Conservation (phyloP, 2,113 vertebrate species). For the Calcarius ornatus region DNA sequence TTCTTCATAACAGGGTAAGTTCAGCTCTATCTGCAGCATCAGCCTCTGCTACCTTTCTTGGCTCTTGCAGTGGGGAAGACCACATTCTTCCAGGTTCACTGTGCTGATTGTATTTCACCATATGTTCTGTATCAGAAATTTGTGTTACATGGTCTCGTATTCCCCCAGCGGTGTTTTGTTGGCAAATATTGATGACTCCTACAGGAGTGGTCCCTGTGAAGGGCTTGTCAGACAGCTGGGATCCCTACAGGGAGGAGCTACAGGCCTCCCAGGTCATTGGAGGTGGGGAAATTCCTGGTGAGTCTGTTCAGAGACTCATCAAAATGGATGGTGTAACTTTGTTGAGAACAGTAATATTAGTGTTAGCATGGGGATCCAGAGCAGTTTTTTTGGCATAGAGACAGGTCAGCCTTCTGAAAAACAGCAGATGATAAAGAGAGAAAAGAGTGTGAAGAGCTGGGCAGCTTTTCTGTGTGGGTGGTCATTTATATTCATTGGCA, state of each 20-base stretch:
- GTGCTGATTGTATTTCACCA: accelerated
- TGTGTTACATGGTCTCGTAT: neutral
- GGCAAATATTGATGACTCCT: neutral
- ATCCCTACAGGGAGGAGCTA: neutral
- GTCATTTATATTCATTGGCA: neutral
- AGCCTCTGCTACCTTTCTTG: neutral
- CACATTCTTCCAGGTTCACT: neutral
- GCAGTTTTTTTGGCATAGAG: neutral
- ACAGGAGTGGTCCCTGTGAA: neutral
- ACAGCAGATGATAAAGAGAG: neutral
- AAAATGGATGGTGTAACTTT: neutral
- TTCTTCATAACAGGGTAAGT: neutral
- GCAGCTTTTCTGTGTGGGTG: neutral
- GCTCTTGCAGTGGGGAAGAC: neutral
- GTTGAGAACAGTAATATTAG: neutral
- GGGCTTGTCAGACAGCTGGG: neutral
- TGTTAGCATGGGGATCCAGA: neutral
- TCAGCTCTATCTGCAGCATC: neutral
- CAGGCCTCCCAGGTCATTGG: neutral
- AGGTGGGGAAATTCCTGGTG: neutral
- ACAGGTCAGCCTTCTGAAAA: neutral
- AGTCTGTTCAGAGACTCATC: neutral
- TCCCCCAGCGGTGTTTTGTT: neutral
- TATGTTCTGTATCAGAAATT: neutral
- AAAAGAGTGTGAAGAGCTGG: neutral